Percentiles rank a stretch among this genome's conserved stretches.
Conservation (phyloP, 1,140 invertebrate species). For the Drosophila malerkotliana region DNA sequence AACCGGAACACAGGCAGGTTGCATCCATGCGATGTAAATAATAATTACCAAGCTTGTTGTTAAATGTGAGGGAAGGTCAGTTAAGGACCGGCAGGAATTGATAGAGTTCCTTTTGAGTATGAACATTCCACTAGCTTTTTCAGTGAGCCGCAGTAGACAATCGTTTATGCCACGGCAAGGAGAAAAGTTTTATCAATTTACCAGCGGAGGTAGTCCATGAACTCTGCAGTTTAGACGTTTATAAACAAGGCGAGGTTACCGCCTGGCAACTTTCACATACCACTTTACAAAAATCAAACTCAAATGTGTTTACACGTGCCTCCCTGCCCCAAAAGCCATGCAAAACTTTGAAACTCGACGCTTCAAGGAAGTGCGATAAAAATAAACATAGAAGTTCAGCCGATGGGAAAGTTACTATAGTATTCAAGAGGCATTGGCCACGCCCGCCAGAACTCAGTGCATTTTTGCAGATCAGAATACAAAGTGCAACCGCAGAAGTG, state of each 20-base stretch:
- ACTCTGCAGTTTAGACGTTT: conserved; percentile 37
- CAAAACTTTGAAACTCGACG: conserved; percentile 51
- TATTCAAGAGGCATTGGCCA: neutral
- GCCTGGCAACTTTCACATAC: conserved; percentile 49
- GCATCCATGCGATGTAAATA: conserved; percentile 4
- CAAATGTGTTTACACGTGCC: conserved; percentile 35
- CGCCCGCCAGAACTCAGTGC: neutral
- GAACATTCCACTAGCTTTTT: too few relatives aligned
- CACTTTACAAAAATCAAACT: conserved; percentile 56
- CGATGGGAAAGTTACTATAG: conserved; percentile 7
- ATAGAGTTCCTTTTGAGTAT: too few relatives aligned
- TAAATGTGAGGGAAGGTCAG: neutral
- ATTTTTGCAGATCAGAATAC: neutral
- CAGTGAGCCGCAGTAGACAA: neutral
- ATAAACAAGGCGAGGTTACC: conserved; percentile 46
- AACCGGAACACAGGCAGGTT: conserved; percentile 6
- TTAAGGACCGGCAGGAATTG: too few relatives aligned
- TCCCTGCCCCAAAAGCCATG: neutral
- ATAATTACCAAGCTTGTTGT: conserved; percentile 13
- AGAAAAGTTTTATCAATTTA: conserved; percentile 49
- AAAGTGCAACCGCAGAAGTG: conserved; percentile 11
- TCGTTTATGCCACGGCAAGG: conserved; percentile 21
- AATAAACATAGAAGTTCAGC: conserved; percentile 56
- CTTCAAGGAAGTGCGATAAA: conserved; percentile 63
- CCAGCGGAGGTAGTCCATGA: conserved; percentile 28